phyloP scores from a whole-genome alignment of 2,797 vertebrate species.

The Zalophus californianus region DNA sequence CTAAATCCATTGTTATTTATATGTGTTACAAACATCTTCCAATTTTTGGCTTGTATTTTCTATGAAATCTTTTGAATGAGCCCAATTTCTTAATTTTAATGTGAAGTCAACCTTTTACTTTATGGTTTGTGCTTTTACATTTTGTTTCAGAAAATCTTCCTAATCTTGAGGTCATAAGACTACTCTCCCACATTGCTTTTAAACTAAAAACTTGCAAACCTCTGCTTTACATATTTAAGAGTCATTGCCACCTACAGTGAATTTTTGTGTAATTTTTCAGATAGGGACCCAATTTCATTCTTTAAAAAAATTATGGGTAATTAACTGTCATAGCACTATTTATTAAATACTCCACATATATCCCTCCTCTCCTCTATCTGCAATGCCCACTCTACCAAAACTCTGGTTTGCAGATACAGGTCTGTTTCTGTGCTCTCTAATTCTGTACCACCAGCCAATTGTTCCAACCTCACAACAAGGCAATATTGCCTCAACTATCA shows the following conservation, averaged over 20 bases:
- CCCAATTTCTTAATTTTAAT: slow-evolving; percentile 15
- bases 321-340: not conserved
- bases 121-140: slow-evolving; percentile 16
- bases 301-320: not conserved
- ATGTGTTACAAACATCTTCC: not conserved
- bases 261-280: slow-evolving; percentile 34
- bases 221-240: slow-evolving; percentile 13
- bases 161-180: not conserved
- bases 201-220: not conserved
- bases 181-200: not conserved
- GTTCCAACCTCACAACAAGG: not conserved
- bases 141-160: not conserved
- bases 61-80: not conserved
- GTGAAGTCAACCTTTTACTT: not conserved
- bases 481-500: not conserved
- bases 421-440: not conserved
- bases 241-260: not conserved
- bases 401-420: not conserved
- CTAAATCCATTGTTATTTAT: not conserved
- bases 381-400: not conserved
- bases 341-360: not conserved
- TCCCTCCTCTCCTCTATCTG: not conserved
- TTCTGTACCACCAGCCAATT: not conserved
- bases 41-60: slow-evolving; percentile 5
- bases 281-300: not conserved